Evolutionary conservation across 2,888 invertebrate genomes (phyloP).

Genomic region (Apamea crenata): DNA sequence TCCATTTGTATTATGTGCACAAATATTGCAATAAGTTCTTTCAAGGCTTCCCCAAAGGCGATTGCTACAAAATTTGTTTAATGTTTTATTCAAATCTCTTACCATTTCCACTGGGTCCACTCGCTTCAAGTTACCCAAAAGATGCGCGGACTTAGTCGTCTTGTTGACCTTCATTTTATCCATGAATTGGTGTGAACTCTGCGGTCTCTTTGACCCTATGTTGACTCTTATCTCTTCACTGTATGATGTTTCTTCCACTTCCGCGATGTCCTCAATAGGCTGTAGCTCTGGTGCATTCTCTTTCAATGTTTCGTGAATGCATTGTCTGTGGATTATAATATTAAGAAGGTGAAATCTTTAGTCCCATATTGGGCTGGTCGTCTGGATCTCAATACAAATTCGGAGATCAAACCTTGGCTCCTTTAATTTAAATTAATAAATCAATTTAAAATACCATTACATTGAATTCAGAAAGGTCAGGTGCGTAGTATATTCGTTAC

Average conservation of each 20-base stretch:
- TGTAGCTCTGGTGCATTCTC: slow-evolving; percentile 53
- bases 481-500: background rate
- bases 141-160: slow-evolving; percentile 84
- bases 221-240: slow-evolving; percentile 71
- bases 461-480: background rate
- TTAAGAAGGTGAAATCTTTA: background rate
- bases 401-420: background rate
- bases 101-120: slow-evolving; percentile 75
- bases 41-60: background rate
- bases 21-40: background rate
- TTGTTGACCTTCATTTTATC: slow-evolving; percentile 78
- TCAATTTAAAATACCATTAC: background rate
- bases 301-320: slow-evolving; percentile 62
- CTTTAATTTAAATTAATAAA: background rate
- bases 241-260: slow-evolving; percentile 69
- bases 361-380: background rate
- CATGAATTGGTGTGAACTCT: slow-evolving; percentile 79
- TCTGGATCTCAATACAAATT: background rate
- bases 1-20: background rate
- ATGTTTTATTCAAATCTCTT: slow-evolving; percentile 22
- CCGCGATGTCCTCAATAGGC: slow-evolving; percentile 61
- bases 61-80: background rate
- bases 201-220: slow-evolving; percentile 82
- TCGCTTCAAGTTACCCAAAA: slow-evolving; percentile 77
- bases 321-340: slow-evolving; percentile 67